phyloP scores from a whole-genome alignment of 2,888 invertebrate species.

The Acheta domesticus region DNA sequence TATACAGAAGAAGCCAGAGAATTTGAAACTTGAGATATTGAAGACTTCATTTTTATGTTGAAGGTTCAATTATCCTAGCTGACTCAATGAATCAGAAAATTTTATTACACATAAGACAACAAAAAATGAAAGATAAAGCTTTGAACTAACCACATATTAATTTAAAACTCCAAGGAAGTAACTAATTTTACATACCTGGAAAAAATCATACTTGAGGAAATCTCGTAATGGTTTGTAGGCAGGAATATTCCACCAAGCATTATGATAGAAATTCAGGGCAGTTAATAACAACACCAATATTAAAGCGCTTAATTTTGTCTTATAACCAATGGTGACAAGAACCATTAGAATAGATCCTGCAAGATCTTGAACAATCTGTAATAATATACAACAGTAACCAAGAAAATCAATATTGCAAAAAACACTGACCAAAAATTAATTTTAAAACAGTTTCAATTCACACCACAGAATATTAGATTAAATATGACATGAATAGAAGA shows the following conservation, averaged over 20 bases:
- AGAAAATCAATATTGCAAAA: neutral
- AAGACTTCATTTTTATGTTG: too few species aligned
- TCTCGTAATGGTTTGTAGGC: slow-evolving; percentile 93
- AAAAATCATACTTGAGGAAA: slow-evolving; percentile 99
- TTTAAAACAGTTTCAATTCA: too few species aligned
- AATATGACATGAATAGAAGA: too few species aligned
- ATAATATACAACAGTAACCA: slow-evolving; percentile 33
- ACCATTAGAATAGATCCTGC: slow-evolving; percentile 93
- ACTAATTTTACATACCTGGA: slow-evolving; percentile 70
- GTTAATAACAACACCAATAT: slow-evolving; percentile 86
- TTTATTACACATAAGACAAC: too few species aligned
- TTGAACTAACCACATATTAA: neutral
- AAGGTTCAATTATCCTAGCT: too few species aligned
- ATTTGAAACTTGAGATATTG: too few species aligned
- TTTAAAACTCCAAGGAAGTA: neutral
- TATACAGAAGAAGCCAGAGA: too few species aligned
- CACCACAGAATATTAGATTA: too few species aligned
- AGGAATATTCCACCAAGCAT: slow-evolving; percentile 97
- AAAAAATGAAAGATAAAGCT: slow-evolving; percentile 11
- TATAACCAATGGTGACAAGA: slow-evolving; percentile 94
- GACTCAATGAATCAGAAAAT: too few species aligned
- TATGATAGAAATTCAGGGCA: slow-evolving; percentile 92
- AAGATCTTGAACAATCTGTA: slow-evolving; percentile 84
- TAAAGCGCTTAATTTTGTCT: slow-evolving; percentile 96
- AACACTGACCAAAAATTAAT: neutral